These are phyloP conservation scores for Pangasius macronema DNA, from an alignment of 2,797 vertebrate species.

Conservation along the genomic window DNA sequence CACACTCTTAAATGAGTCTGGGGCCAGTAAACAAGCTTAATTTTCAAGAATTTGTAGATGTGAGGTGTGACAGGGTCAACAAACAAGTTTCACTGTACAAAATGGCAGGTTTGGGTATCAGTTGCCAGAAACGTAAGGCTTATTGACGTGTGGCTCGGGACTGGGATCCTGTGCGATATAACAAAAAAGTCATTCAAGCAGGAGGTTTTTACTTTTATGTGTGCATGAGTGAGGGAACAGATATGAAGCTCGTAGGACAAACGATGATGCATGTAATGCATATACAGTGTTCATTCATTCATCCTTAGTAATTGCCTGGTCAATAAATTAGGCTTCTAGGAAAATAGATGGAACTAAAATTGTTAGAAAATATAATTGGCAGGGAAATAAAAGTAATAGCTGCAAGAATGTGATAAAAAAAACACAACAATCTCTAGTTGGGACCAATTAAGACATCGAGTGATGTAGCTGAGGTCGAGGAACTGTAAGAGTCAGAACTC, in stretches of 20 bases:
- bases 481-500: background rate
- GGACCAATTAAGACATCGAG: background rate
- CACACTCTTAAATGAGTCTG: background rate
- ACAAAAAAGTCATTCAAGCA: background rate
- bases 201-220: background rate
- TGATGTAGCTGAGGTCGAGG: background rate
- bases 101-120: background rate
- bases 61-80: constrained; percentile 17
- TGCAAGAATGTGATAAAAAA: background rate
- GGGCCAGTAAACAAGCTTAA: constrained; percentile 12
- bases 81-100: background rate
- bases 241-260: too few species aligned
- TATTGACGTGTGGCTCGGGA: too few species aligned
- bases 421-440: too few species aligned
- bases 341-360: background rate
- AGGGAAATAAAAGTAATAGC: background rate
- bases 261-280: background rate
- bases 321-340: background rate
- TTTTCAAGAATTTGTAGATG: constrained; percentile 15
- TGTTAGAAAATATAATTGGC: background rate
- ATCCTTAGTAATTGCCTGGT: background rate
- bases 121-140: background rate
- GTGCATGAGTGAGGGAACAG: background rate
- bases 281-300: background rate
- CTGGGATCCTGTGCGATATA: background rate